Conservation (phyloP, 2,113 vertebrate genomes). For the Serinus canaria region DNA sequence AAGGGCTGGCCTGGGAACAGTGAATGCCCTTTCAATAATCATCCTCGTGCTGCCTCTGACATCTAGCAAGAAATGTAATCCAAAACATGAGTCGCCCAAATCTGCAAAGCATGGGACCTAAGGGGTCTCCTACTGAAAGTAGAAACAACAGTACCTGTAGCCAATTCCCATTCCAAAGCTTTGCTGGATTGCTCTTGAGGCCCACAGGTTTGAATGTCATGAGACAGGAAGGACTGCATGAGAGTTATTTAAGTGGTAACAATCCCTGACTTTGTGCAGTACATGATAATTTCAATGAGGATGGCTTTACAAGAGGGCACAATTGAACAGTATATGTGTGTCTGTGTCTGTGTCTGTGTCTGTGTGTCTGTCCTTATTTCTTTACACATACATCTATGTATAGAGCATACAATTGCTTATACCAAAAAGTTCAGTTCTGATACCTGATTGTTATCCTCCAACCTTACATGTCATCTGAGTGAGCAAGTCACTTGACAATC, state of each 20-base stretch:
- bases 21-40: not conserved
- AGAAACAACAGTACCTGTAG: not conserved
- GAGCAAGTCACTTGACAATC: not conserved
- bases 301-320: not conserved
- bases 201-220: not conserved
- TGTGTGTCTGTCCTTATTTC: not conserved
- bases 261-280: not conserved
- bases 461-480: not conserved
- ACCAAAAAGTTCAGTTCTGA: not conserved
- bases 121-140: not conserved
- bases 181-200: not conserved
- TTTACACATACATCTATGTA: not conserved
- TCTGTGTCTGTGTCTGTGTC: not conserved
- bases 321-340: not conserved
- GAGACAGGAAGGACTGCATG: not conserved
- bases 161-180: not conserved
- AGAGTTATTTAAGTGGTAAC: not conserved
- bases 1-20: not conserved
- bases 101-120: not conserved
- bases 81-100: not conserved
- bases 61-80: not conserved
- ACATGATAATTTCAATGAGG: not conserved
- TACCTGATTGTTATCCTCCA: not conserved
- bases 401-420: not conserved
- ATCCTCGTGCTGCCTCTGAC: not conserved